Base-by-base conservation (phyloP, 2,888 invertebrate genomes). In the Latheticus oryzae region DNA sequence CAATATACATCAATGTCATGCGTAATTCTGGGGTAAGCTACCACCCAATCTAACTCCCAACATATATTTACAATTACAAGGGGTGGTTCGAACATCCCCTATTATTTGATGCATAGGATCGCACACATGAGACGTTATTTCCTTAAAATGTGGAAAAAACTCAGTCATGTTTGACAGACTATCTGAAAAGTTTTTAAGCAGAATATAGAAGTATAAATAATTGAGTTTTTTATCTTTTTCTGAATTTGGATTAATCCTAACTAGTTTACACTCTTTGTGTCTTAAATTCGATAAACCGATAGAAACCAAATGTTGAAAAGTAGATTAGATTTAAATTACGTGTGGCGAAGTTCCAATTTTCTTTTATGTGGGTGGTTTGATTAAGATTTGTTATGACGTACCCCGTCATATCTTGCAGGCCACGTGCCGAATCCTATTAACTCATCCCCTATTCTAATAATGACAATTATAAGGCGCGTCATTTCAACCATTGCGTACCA, bases 1-100 rank as follows among this genome's bases (percentile, higher is more conserved):
- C 71, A 65, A 71, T 73, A 74, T 73, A 72, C 71, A 74, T 75
- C 73, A 73, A 65, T 70, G 71, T 73, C 72, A 68, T 63, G 64
- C 59, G 62, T 68, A 67, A 65, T 69, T 66, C 62, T 35, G 58
- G 68, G 70, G 67, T 45, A 65, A 63, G 66, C 40, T 42, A 48
- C 62, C 68, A 62, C 65, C 64, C 66, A 62, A 56, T 24, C 19
- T 45, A 30, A 47, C 50, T 51, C 50, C 52, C 37, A 43, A 50
- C 28, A 28, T 57, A 53, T 47, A 52, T 61, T 61, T 60, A 51
- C 62, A 63, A 66, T 66, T 66, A 66, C 24, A 59, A 57, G 62
- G 53, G 58, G 59, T 26, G 55, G 38, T 11, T 19, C 16, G 19
- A 4, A 2, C 8, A 9, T 21, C 15, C 40, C 40, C 40, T 58